Percentiles rank a stretch among this genome's conserved stretches.
phyloP scores from a whole-genome alignment of 1,140 invertebrate genomes.

The Drosophila micromelanica region DNA sequence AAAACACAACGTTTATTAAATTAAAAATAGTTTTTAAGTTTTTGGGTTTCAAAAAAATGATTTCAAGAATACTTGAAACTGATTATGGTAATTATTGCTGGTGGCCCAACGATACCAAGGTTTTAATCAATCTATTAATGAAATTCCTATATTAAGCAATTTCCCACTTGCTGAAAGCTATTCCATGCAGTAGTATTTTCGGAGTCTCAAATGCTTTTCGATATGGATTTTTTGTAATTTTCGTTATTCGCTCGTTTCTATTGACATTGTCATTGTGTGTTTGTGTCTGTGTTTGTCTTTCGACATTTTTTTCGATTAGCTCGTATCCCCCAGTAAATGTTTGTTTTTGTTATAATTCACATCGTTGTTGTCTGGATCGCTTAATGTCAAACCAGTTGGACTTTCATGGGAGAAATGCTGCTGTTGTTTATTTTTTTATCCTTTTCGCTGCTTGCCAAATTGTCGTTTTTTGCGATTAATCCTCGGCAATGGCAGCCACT shows the following conservation, averaged over 20 bases:
- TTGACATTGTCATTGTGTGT: conserved; percentile 62
- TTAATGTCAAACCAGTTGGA: conserved; percentile 49
- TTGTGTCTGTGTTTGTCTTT: conserved; percentile 68
- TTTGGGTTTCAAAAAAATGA: too few relatives aligned
- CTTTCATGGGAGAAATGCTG: conserved; percentile 32
- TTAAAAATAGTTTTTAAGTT: too few relatives aligned
- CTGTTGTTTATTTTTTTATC: conserved; percentile 40
- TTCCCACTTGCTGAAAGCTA: conserved; percentile 1
- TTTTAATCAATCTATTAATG: neutral
- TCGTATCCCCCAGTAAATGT: conserved; percentile 38
- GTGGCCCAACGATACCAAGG: too few relatives aligned
- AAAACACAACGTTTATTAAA: too few relatives aligned
- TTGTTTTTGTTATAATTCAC: conserved; percentile 78
- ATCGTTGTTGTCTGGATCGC: conserved; percentile 42
- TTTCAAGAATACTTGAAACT: too few relatives aligned
- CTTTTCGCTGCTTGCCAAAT: conserved; percentile 55
- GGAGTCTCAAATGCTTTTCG: conserved; percentile 37
- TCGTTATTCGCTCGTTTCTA: conserved; percentile 41
- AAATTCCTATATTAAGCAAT: neutral
- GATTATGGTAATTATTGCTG: too few relatives aligned
- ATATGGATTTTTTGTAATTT: conserved; percentile 33
- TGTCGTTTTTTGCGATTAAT: conserved; percentile 78
- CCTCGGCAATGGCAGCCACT: conserved; percentile 63
- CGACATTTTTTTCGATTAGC: conserved; percentile 51
- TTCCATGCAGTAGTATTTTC: conserved; percentile 2